phyloP scores from a whole-genome alignment of 1,140 invertebrate genomes.

The Neotoxoptera formosana region DNA sequence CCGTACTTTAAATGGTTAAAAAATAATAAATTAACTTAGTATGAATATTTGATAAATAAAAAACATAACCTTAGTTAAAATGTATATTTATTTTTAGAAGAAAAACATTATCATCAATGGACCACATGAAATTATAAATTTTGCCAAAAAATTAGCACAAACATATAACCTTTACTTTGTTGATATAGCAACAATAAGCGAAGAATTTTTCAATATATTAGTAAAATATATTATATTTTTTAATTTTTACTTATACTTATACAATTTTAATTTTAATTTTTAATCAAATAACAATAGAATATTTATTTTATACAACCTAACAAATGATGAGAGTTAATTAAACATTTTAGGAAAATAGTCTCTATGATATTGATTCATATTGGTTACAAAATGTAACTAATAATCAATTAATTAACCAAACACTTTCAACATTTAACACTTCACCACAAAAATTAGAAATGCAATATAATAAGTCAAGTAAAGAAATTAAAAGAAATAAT shows the following conservation, averaged over 20 bases:
- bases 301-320: no score
- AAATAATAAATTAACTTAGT: no score
- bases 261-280: neutral
- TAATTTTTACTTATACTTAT: neutral
- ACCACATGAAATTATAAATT: neutral
- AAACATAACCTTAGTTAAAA: neutral
- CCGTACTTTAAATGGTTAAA: neutral
- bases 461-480: neutral
- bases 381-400: neutral
- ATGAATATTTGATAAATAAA: neutral
- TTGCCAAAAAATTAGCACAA: conserved; percentile 21
- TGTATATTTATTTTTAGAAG: conserved; percentile 27
- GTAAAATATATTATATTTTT: conserved; percentile 10
- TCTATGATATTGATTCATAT: neutral
- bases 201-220: conserved; percentile 39
- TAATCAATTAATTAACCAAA: conserved; percentile 21
- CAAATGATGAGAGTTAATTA: no score
- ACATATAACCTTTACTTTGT: conserved; percentile 46
- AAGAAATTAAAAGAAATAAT: neutral
- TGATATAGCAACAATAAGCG: neutral
- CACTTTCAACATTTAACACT: neutral
- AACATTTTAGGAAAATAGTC: neutral
- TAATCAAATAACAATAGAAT: no score
- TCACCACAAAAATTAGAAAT: neutral
- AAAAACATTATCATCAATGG: conserved; percentile 50